These are phyloP conservation scores for Crypturellus tataupa DNA, from an alignment of 2,797 vertebrate species.

Conservation along the genomic window DNA sequence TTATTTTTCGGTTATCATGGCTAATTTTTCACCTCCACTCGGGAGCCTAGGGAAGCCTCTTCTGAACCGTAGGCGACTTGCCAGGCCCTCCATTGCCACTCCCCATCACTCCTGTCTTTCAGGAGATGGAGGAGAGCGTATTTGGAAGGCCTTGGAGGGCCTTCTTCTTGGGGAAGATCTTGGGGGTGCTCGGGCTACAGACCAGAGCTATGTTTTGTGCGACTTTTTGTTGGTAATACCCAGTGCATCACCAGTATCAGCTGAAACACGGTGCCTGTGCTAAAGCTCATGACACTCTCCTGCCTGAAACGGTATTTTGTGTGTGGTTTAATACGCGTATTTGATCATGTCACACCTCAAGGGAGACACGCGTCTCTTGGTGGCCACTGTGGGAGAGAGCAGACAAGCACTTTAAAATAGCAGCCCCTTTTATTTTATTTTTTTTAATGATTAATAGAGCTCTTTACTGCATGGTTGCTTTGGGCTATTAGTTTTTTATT, in stretches of 20 bases:
- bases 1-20: not conserved
- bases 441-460: not conserved
- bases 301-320: accelerated
- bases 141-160: not conserved
- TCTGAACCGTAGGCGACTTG: not conserved
- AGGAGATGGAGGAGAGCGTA: not conserved
- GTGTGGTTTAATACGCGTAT: not conserved
- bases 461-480: not conserved
- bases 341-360: not conserved
- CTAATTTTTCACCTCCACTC: not conserved
- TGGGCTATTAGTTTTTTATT: not conserved
- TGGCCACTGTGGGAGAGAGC: not conserved
- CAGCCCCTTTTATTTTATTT: not conserved
- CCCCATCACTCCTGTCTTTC: not conserved
- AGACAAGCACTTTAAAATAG: not conserved
- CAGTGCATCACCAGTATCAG: too few relatives aligned
- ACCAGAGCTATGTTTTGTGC: not conserved
- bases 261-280: not conserved
- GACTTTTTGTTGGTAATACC: accelerated
- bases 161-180: not conserved
- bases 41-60: not conserved
- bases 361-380: not conserved
- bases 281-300: not conserved
- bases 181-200: not conserved
- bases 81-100: too few relatives aligned